A percentile compares a stretch with the other conserved stretches of the same genome.
Evolutionary conservation across 2,888 invertebrate genomes (phyloP).

Genomic region (Chymomyza fuscimana): DNA sequence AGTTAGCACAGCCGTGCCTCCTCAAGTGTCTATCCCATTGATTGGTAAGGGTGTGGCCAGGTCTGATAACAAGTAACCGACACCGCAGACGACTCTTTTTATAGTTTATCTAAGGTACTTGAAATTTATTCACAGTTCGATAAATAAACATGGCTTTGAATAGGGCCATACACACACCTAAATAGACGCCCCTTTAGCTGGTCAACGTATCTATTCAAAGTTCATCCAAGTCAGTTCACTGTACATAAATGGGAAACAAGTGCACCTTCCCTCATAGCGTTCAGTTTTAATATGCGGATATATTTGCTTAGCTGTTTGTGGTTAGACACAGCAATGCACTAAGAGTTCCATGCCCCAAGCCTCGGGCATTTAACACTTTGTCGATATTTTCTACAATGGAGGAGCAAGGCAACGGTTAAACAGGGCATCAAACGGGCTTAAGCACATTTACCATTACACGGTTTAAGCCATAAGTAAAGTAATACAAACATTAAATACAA

Average conservation of each 20-base stretch:
- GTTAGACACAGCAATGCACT: slow-evolving; percentile 5
- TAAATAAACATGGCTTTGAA: slow-evolving; percentile 58
- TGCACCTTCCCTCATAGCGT: slow-evolving; percentile 23
- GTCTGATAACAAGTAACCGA: slow-evolving; percentile 8
- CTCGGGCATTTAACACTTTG: slow-evolving; percentile 63
- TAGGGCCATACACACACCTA: slow-evolving; percentile 3
- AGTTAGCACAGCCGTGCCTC: slow-evolving; percentile 49
- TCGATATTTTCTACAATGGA: slow-evolving; percentile 41
- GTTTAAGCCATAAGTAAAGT: slow-evolving; percentile 47
- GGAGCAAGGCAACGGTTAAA: slow-evolving; percentile 7
- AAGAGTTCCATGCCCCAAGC: slow-evolving; percentile 26
- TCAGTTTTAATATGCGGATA: slow-evolving; percentile 40
- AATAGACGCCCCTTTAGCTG: background rate
- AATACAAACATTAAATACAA: slow-evolving; percentile 35
- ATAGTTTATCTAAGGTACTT: slow-evolving; percentile 27
- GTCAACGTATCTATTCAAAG: background rate
- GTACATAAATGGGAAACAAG: slow-evolving; percentile 64
- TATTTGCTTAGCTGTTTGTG: slow-evolving; percentile 42
- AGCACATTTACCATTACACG: slow-evolving; percentile 55
- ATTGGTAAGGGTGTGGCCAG: slow-evolving; percentile 35
- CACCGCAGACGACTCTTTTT: background rate
- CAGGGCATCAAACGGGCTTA: slow-evolving; percentile 35
- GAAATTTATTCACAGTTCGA: slow-evolving; percentile 64
- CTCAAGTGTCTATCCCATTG: slow-evolving; percentile 57
- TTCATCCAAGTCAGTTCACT: slow-evolving; percentile 8